These are phyloP conservation scores for Aotus griseimembra DNA, from an alignment of 2,797 vertebrate species.

Conservation along the genomic window DNA sequence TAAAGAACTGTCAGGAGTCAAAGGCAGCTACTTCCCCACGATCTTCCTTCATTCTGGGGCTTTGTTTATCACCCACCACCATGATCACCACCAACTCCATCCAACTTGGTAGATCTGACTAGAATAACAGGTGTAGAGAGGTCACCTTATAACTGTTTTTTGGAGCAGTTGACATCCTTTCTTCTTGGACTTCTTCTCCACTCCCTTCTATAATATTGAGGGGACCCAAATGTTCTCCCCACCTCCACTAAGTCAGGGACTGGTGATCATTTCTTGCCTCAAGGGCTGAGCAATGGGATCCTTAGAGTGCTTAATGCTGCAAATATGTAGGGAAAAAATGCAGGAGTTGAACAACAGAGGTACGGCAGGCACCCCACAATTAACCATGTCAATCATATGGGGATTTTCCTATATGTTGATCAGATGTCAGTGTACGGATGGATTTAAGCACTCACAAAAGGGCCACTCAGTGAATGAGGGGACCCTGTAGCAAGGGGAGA, in stretches of 20 bases:
- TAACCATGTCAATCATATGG: neutral
- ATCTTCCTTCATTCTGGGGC: neutral
- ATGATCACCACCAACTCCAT: neutral
- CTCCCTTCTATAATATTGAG: neutral
- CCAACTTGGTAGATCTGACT: accelerated
- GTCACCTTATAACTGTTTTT: neutral
- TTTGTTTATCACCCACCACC: neutral
- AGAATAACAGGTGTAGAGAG: neutral
- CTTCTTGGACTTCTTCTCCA: neutral
- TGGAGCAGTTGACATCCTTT: neutral
- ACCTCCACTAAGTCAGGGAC: neutral
- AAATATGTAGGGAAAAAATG: neutral
- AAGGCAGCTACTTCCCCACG: neutral
- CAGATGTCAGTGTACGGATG: neutral
- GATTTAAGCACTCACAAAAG: neutral
- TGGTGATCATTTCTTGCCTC: neutral
- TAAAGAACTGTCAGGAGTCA: neutral
- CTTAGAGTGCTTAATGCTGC: neutral
- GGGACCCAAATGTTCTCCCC: neutral
- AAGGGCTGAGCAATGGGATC: neutral
- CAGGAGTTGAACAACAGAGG: neutral
- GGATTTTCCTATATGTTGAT: neutral
- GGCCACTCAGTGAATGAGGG: neutral
- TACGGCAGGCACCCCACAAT: neutral
- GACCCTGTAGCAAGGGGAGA: neutral